Evolutionary conservation across 1,140 invertebrate genomes (phyloP), one percentile per base, ranked within the genome.

Genomic region (Eumeta japonica): DNA sequence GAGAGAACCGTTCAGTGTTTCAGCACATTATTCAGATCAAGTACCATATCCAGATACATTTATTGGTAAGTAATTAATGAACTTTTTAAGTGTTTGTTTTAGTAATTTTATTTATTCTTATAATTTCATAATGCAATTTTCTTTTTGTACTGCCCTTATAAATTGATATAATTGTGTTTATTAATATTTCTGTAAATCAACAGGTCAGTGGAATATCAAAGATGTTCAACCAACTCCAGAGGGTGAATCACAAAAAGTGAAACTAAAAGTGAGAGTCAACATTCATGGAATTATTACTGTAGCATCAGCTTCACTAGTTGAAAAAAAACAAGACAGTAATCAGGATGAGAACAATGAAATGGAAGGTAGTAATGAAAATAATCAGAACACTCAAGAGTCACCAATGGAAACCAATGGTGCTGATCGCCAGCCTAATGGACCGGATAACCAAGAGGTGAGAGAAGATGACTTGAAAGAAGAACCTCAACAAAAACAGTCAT

Each of bases 211-310:
- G 80, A 79, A 81, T 11, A 84, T 98, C 14, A 86, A 86, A 39
- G 90, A 94, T 56, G 85, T 98, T 1, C 85, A 87, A 49, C 89
- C 91, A 31, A 84, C 84, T 24, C 53, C 85, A n/a, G 89, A 92
- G 47, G 94, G 92, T 3, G 91, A 93, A 53, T 84, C 84, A 16
- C 86, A 92, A 31, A 97, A 97, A 74, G 87, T 99, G 0, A 97
- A 97, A 71, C 85, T 98, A 0, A 98, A 98, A 78, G 90, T 94
- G 3, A 80, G 94, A 43, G 79, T 98, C 12, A 97, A 97, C 73
- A 77, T 90, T 10, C 89, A 98, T 68, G 97, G 97, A 10, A 87
- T 98, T 31, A 86, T 98, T 50, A 84, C 82, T 3, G 82, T 98
- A 2, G 83, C 84, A 2, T 89, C 85, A 40, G 96, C 96, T 1